These are phyloP conservation scores for Cephus nigrinus DNA, from an alignment of 2,888 invertebrate genomes.

Conservation along the genomic window DNA sequence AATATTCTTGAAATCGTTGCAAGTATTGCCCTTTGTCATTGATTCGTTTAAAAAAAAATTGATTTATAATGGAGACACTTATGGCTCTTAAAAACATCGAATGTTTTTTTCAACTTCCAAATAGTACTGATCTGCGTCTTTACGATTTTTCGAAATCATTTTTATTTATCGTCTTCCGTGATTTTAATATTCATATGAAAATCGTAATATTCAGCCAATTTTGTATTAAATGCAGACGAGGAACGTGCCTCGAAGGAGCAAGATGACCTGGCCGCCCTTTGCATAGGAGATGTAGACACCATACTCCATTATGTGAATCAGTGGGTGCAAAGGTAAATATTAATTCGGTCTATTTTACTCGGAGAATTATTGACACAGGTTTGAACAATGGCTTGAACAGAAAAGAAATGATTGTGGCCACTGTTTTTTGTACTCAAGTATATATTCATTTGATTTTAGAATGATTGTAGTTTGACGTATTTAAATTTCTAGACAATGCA, in stretches of 20 bases:
- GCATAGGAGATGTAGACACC: conserved; percentile 84
- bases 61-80: neutral
- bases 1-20: neutral
- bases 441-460: conserved; percentile 10
- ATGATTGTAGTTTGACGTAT: conserved; percentile 1
- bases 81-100: neutral
- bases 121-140: neutral
- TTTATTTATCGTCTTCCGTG: neutral
- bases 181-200: conserved; percentile 21
- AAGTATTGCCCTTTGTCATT: neutral
- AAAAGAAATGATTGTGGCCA: neutral
- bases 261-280: conserved; percentile 79
- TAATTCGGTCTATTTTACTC: conserved; percentile 5
- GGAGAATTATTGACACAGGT: neutral
- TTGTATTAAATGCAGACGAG: conserved; percentile 73
- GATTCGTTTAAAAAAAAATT: no score
- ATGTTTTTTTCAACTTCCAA: neutral
- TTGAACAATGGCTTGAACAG: neutral
- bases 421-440: neutral
- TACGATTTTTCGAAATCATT: neutral
- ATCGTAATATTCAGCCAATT: neutral
- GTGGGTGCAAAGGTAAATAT: conserved; percentile 85
- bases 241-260: conserved; percentile 81
- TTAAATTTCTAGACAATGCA: conserved; percentile 80
- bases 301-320: conserved; percentile 87